Evolutionary conservation across 2,113 vertebrate genomes (phyloP).

Genomic region (Notarius lentiginosus): DNA sequence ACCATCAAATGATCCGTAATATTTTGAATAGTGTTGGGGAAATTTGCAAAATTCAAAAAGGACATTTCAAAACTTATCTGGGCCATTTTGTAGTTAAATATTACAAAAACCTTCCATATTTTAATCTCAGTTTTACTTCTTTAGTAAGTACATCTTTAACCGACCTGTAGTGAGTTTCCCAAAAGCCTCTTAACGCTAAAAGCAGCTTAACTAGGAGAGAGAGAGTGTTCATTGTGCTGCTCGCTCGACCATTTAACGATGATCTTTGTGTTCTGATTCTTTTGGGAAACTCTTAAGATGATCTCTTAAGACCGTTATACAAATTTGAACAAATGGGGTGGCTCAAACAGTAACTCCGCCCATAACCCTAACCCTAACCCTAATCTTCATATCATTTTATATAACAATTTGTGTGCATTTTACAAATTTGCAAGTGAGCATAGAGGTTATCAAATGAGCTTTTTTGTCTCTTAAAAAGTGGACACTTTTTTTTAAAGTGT

Average conservation of each 20-base stretch:
- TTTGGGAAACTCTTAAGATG: no score
- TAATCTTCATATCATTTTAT: neutral
- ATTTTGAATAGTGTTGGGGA: neutral
- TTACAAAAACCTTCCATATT: neutral
- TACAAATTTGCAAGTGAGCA: neutral
- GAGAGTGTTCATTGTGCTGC: no score
- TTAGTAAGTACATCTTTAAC: neutral
- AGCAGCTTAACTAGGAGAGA: no score
- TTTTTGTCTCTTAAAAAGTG: neutral
- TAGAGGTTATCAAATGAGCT: neutral
- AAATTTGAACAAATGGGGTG: neutral
- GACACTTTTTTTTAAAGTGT: neutral
- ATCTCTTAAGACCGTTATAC: neutral
- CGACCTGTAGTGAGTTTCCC: neutral
- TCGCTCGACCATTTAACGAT: no score
- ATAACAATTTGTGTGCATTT: neutral
- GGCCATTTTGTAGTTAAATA: neutral
- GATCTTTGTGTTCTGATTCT: no score
- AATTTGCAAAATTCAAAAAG: neutral
- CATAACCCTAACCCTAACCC: neutral
- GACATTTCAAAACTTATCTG: neutral
- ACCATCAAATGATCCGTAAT: neutral
- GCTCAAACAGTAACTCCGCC: neutral
- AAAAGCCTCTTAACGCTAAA: no score
- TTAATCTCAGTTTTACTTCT: neutral